phyloP scores from a whole-genome alignment of 2,888 invertebrate species.

The Drosophila austrosaltans region DNA sequence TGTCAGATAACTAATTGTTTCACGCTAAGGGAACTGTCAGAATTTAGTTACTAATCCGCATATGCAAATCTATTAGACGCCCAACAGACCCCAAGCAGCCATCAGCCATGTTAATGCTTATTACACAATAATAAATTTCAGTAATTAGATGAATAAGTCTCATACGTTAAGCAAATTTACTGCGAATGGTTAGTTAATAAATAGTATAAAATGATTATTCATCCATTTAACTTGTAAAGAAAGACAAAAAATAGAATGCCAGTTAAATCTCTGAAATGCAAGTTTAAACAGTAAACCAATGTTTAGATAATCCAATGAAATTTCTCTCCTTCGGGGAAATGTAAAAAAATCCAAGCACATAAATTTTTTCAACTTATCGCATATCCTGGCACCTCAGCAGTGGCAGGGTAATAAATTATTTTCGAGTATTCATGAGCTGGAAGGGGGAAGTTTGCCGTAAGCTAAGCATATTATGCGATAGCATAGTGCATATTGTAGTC shows the following conservation, averaged over 20 bases:
- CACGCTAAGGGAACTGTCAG: neutral
- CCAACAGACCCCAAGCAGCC: neutral
- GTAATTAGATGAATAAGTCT: no score
- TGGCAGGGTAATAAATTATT: conserved; percentile 72
- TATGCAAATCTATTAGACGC: neutral
- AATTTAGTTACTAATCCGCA: neutral
- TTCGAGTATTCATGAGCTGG: conserved; percentile 38
- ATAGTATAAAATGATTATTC: no score
- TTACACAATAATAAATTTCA: no score
- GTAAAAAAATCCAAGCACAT: conserved; percentile 47
- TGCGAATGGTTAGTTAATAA: no score
- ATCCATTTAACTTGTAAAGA: no score
- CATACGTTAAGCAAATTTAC: no score
- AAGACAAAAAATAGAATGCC: neutral
- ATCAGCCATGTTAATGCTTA: neutral
- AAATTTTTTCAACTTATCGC: conserved; percentile 65
- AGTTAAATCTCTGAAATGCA: neutral
- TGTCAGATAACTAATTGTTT: neutral
- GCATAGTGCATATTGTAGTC: conserved; percentile 39
- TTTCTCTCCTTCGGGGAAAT: neutral
- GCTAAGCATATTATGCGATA: conserved; percentile 29
- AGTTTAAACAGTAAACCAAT: neutral
- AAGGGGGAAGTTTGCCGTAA: conserved; percentile 3
- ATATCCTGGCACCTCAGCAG: conserved; percentile 53
- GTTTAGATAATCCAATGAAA: neutral